Conservation (phyloP, 2,113 vertebrate genomes). For the Alosa alosa region DNA sequence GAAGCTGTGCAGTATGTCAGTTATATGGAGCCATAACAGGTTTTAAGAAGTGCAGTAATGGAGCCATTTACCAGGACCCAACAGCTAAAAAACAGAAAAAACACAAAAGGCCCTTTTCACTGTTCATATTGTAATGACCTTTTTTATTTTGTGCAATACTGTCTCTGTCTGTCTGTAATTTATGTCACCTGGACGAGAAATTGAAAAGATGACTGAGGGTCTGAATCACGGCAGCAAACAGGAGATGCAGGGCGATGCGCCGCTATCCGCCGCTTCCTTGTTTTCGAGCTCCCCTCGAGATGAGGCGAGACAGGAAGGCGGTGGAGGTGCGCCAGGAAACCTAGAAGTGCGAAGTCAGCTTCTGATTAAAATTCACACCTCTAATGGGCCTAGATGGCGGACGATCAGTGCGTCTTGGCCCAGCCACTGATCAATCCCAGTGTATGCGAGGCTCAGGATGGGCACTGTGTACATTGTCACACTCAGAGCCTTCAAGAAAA, state of each 20-base stretch:
- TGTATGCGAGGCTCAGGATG: conserved; percentile 23
- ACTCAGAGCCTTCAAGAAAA: neutral
- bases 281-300: conserved; percentile 36
- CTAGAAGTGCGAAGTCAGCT: conserved; percentile 38
- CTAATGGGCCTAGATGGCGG: conserved; percentile 40
- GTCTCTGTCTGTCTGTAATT: conserved; percentile 23
- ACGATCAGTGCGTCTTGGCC: conserved; percentile 23
- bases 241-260: neutral
- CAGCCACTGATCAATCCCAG: conserved; percentile 29
- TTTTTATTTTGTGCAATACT: conserved; percentile 34
- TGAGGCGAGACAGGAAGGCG: conserved; percentile 42
- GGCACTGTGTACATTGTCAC: conserved; percentile 19
- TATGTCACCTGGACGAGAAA: conserved; percentile 23
- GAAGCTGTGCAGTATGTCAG: conserved; percentile 75
- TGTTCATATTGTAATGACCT: conserved; percentile 43
- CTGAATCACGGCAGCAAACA: neutral
- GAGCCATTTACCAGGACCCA: conserved; percentile 73
- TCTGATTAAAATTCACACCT: conserved; percentile 46
- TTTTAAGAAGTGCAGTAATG: conserved; percentile 75
- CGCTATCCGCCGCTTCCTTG: conserved; percentile 29
- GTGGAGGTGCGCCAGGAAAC: conserved; percentile 43
- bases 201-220: conserved; percentile 21
- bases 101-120: conserved; percentile 17
- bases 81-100: conserved; percentile 38
- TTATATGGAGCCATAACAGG: conserved; percentile 77